These are phyloP conservation scores for Pelochelys cantorii DNA, from an alignment of 2,797 vertebrate species.

Conservation along the genomic window DNA sequence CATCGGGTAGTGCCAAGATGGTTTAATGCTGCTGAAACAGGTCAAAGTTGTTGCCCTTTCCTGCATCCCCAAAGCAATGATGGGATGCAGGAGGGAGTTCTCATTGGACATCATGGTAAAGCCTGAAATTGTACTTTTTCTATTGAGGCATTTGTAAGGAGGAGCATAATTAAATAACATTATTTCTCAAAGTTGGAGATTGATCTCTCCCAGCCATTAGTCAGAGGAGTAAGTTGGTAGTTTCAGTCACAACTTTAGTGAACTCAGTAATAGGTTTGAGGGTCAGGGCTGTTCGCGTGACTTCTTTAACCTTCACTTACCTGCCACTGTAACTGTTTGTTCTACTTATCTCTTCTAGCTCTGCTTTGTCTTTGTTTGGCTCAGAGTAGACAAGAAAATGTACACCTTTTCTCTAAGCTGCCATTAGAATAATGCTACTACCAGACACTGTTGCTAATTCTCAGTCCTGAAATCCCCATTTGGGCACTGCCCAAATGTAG, in stretches of 20 bases:
- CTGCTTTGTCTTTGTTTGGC: conserved; percentile 18
- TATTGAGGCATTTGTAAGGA: conserved; percentile 28
- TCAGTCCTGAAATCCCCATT: not conserved
- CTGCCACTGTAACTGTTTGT: conserved; percentile 12
- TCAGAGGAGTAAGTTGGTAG: not conserved
- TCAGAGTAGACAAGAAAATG: not conserved
- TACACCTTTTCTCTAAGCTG: not conserved
- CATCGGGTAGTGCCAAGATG: not conserved
- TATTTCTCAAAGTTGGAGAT: conserved; percentile 13
- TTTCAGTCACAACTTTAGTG: not conserved
- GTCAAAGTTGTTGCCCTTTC: not conserved
- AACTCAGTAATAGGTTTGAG: conserved; percentile 11
- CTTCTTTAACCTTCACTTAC: conserved; percentile 12
- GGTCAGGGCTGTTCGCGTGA: conserved; percentile 30
- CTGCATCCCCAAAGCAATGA: not conserved
- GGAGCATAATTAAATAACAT: not conserved
- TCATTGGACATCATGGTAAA: not conserved
- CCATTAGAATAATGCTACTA: not conserved
- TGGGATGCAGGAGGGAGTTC: not conserved
- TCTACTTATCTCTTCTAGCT: not conserved
- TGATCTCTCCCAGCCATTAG: conserved; percentile 16
- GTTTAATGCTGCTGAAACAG: not conserved
- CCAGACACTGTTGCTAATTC: not conserved
- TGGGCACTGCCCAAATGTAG: not conserved
- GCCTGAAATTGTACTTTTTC: conserved; percentile 11